phyloP scores from a whole-genome alignment of 2,888 invertebrate species.

The Ormyrus rosae region DNA sequence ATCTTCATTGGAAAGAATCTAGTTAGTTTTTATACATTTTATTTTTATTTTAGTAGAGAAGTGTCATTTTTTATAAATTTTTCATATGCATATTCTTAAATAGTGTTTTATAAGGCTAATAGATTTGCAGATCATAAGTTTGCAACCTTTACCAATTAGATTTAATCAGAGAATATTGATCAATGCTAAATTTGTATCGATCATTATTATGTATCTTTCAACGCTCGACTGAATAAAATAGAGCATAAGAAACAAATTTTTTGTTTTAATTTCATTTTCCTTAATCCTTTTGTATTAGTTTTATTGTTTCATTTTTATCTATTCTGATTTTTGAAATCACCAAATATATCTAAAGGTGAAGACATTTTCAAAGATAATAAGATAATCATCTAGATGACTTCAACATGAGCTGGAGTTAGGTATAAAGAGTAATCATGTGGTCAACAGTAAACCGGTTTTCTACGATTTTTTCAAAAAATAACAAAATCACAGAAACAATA shows the following conservation, averaged over 20 bases:
- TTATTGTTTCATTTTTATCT: not conserved
- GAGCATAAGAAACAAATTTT: slow-evolving; percentile 48
- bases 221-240: slow-evolving; percentile 59
- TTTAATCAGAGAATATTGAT: slow-evolving; percentile 47
- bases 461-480: slow-evolving; percentile 3
- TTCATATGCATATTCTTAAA: slow-evolving; percentile 54
- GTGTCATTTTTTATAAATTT: slow-evolving; percentile 54
- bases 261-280: slow-evolving; percentile 21
- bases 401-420: not conserved
- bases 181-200: slow-evolving; percentile 53
- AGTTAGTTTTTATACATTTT: slow-evolving; percentile 57
- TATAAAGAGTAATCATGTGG: slow-evolving; percentile 26
- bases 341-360: not conserved
- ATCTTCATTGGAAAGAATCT: slow-evolving; percentile 50
- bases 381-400: no score
- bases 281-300: slow-evolving; percentile 9
- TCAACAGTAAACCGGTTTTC: slow-evolving; percentile 10
- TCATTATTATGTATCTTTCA: slow-evolving; percentile 57
- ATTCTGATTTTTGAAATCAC: not conserved
- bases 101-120: slow-evolving; percentile 56
- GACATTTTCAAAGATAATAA: no score
- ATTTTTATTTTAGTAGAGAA: slow-evolving; percentile 53
- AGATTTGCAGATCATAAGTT: slow-evolving; percentile 55
- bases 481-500: not conserved
- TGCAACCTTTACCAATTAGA: slow-evolving; percentile 54